Percentiles rank a stretch among this genome's conserved stretches.
phyloP scores from a whole-genome alignment of 2,113 vertebrate species.

The Turdus rufiventris region DNA sequence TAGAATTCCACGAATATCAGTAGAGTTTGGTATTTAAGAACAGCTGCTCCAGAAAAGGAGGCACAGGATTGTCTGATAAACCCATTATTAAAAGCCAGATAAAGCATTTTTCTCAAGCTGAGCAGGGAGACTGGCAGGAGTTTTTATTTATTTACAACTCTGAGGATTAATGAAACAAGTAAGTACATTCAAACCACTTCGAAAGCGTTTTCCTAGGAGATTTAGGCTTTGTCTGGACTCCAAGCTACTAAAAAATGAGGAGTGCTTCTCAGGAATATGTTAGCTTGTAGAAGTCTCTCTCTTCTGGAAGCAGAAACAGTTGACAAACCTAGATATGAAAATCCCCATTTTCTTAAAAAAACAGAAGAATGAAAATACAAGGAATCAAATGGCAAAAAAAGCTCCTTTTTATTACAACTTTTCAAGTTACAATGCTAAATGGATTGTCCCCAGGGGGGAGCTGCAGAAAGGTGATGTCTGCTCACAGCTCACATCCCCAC shows the following conservation, averaged over 20 bases:
- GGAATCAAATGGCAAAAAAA: background rate
- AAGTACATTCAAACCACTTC: background rate
- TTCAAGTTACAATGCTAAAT: background rate
- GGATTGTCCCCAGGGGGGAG: background rate
- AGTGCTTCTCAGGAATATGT: background rate
- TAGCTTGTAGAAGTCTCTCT: background rate
- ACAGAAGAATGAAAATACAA: background rate
- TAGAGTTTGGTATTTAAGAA: background rate
- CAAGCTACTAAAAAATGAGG: background rate
- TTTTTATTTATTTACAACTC: background rate
- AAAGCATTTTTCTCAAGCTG: background rate
- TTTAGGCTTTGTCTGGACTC: background rate
- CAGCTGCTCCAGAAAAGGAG: background rate
- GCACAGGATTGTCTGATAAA: background rate
- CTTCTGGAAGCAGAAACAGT: background rate
- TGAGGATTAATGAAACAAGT: background rate
- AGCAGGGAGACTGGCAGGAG: background rate
- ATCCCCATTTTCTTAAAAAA: background rate
- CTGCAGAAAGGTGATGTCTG: background rate
- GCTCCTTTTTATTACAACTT: slow-evolving; percentile 21
- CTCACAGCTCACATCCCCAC: background rate
- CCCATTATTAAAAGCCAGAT: background rate
- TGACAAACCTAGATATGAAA: background rate
- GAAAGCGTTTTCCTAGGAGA: background rate
- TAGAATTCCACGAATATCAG: background rate